Conservation (phyloP, 2,113 vertebrate genomes). For the Marcusenius ussheri region DNA sequence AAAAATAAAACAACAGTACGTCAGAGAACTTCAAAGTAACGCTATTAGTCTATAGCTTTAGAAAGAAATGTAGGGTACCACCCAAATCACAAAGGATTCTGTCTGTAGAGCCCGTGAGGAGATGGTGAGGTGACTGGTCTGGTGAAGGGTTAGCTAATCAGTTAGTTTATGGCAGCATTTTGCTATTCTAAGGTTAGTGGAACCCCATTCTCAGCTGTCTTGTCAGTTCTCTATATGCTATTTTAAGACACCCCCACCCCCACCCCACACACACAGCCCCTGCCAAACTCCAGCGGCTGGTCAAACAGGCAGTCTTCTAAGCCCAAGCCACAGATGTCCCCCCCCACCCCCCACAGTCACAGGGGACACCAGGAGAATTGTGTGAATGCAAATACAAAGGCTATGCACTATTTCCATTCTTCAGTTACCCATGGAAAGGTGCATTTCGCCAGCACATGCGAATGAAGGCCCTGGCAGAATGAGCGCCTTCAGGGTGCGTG, state of each 20-base stretch:
- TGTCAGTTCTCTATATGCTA: conserved; percentile 62
- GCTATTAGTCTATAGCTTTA: background rate
- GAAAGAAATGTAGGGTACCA: background rate
- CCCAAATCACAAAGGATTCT: background rate
- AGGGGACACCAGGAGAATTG: background rate
- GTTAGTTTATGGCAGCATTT: conserved; percentile 55
- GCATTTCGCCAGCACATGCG: background rate
- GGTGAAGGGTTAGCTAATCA: conserved; percentile 52
- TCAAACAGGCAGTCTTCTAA: conserved; percentile 18
- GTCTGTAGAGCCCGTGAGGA: background rate
- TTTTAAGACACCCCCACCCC: conserved; percentile 46
- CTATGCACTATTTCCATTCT: background rate
- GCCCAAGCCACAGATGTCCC: background rate
- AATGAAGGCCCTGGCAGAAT: background rate
- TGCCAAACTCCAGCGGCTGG: conserved; percentile 20
- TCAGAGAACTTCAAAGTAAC: background rate
- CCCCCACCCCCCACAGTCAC: background rate
- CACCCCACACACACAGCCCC: conserved; percentile 34
- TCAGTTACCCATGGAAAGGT: background rate
- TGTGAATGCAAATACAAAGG: background rate
- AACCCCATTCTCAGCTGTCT: conserved; percentile 62
- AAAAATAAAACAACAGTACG: background rate
- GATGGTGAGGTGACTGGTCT: conserved; percentile 8
- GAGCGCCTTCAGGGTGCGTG: background rate
- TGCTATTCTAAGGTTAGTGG: conserved; percentile 57